Base-by-base conservation (phyloP, 2,797 vertebrate genomes). In the Fistularia tabacaria region DNA sequence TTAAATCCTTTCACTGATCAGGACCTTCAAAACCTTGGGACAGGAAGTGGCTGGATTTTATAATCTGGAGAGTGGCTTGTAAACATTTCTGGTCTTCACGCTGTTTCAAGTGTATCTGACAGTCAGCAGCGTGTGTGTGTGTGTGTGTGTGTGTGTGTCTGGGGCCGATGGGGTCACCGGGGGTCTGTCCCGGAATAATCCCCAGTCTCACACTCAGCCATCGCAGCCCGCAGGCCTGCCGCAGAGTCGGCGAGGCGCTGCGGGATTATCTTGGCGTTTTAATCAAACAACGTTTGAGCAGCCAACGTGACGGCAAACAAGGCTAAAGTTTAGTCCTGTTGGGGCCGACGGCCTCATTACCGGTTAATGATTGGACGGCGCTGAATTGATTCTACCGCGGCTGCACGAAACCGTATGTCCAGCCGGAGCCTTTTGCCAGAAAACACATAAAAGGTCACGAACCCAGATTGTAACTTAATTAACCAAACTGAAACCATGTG, bases 241-340 rank as follows among this genome's bases (percentile, higher is more conserved):
- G 58, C 64, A 10, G 57, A 25, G 25, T 25, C 25, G 56, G 37
- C n/a, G 47, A 55, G 9, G 59, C 46, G 59, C 54, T 36, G 49
- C 40, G 57, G 69, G 82, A 84, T 83, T 77, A 84, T 64, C 75
- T 47, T 48, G 47, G 10, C 14, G 53, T 46, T 70, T 73, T 76
- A 64, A 78, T 73, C 58, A 79, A 80, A 81, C 82, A 75, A 53
- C 70, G 47, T 58, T 67, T 48, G 49, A 68, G 36, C 36, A 40
- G 40, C 3, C 2, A 8, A 46, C 14, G 46, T 11, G 46, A 41
- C 8, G 1, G 45, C 8, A 51, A 60, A 71, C 57, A 64, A n/a
- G 25, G 62, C 10, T 47, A 57, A 72, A 62, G 75, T 45, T 72
- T 63, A 57, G 49, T 3, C 0, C 5, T 0, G 7, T 49, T 55